Conservation (phyloP, 2,888 invertebrate species). For the Sinodicranocentrus sp. region DNA sequence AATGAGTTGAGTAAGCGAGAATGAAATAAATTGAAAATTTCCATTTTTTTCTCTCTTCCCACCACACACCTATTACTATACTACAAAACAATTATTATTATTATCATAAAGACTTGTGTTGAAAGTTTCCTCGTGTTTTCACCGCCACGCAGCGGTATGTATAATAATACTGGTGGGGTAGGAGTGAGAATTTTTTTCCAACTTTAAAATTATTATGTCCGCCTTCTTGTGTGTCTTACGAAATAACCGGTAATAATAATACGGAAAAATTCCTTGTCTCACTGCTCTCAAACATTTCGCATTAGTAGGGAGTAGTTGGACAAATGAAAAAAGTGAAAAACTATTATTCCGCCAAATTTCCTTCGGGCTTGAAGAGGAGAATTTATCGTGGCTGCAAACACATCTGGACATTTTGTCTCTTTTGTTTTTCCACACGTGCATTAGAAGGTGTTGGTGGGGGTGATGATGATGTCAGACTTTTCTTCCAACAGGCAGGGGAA, state of each 20-base stretch:
- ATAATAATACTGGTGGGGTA: no score
- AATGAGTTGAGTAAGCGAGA: constrained; percentile 39
- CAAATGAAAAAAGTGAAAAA: constrained; percentile 26
- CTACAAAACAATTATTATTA: constrained; percentile 20
- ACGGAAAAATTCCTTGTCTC: background rate
- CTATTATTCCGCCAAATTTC: constrained; percentile 1
- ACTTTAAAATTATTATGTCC: constrained; percentile 19
- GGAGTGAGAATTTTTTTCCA: background rate
- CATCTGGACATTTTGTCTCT: constrained; percentile 47
- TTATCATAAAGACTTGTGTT: constrained; percentile 18
- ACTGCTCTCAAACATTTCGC: background rate
- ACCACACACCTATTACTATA: background rate
- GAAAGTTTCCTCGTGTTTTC: background rate
- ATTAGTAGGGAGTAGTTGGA: background rate
- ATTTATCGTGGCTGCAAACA: constrained; percentile 38
- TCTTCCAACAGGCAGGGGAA: background rate
- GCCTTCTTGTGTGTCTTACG: background rate
- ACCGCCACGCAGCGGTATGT: background rate
- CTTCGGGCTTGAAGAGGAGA: constrained; percentile 12
- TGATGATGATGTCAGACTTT: constrained; percentile 2
- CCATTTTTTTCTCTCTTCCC: constrained; percentile 16
- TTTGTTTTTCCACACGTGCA: constrained; percentile 5
- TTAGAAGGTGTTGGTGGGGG: background rate
- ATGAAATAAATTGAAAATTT: constrained; percentile 47
- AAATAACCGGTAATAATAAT: background rate